Conservation (phyloP, 2,888 invertebrate species). For the Coleophora deauratella region DNA sequence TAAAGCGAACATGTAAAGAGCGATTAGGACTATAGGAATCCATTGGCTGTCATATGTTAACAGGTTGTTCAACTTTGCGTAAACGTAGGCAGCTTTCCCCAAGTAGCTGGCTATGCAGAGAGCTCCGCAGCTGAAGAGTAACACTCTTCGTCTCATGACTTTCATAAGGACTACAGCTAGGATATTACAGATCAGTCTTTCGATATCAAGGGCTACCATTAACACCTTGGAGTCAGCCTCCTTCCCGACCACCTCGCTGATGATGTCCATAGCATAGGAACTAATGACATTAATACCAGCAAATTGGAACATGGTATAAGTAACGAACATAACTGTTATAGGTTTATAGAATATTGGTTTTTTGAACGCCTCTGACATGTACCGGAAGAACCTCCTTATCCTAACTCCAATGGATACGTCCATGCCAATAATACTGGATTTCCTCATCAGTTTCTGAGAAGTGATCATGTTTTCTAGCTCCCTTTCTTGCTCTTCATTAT, state of each 20-base stretch:
- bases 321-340: constrained; percentile 72
- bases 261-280: constrained; percentile 79
- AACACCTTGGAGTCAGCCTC: constrained; percentile 71
- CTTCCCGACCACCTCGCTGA: constrained; percentile 70
- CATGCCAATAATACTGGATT: constrained; percentile 39
- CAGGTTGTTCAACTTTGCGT: constrained; percentile 37
- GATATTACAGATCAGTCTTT: constrained; percentile 75
- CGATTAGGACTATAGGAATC: constrained; percentile 63
- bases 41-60: constrained; percentile 51
- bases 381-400: constrained; percentile 31
- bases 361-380: constrained; percentile 37
- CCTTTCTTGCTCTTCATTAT: constrained; percentile 39
- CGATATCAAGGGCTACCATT: constrained; percentile 77
- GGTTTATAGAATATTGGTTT: constrained; percentile 76
- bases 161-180: constrained; percentile 76
- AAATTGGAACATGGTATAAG: constrained; percentile 79
- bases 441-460: constrained; percentile 48
- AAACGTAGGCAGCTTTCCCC: constrained; percentile 63
- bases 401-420: constrained; percentile 28
- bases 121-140: constrained; percentile 73
- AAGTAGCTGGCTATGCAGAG: constrained; percentile 75
- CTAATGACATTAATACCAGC: constrained; percentile 81
- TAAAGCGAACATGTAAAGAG: constrained; percentile 73
- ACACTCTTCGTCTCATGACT: constrained; percentile 72
- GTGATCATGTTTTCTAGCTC: constrained; percentile 65